Conservation (phyloP, 2,797 vertebrate genomes). For the Intellagama lesueurii region DNA sequence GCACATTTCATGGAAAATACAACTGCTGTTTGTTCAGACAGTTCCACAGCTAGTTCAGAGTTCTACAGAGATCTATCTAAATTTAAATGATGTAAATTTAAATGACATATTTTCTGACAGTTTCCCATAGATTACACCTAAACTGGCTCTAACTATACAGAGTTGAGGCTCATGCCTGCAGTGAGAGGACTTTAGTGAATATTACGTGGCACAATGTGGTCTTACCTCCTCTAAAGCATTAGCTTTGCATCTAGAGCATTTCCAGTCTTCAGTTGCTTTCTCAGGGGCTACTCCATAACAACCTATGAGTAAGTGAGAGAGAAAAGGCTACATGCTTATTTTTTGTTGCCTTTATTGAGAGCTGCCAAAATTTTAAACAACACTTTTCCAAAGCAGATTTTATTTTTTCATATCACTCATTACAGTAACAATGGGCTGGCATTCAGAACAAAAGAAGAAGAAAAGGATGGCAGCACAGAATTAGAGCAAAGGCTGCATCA, state of each 20-base stretch:
- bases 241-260: slow-evolving; percentile 92
- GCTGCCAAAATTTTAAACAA: not conserved
- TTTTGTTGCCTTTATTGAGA: not conserved
- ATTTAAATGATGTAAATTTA: not conserved
- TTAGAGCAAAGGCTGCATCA: slow-evolving; percentile 5
- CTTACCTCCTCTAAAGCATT: slow-evolving; percentile 91
- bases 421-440: not conserved
- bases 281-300: slow-evolving; percentile 93
- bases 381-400: not conserved
- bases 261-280: slow-evolving; percentile 87
- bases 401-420: not conserved
- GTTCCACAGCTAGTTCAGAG: not conserved
- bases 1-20: not conserved
- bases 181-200: not conserved
- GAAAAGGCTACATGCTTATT: no score
- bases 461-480: not conserved
- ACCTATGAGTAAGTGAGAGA: slow-evolving; percentile 76
- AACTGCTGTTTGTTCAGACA: not conserved
- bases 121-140: not conserved
- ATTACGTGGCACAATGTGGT: not conserved
- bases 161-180: not conserved
- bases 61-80: not conserved
- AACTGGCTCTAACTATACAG: not conserved
- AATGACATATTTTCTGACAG: not conserved
- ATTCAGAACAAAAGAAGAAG: not conserved